Conservation (phyloP, 2,797 vertebrate species). For the Siniperca scherzeri region DNA sequence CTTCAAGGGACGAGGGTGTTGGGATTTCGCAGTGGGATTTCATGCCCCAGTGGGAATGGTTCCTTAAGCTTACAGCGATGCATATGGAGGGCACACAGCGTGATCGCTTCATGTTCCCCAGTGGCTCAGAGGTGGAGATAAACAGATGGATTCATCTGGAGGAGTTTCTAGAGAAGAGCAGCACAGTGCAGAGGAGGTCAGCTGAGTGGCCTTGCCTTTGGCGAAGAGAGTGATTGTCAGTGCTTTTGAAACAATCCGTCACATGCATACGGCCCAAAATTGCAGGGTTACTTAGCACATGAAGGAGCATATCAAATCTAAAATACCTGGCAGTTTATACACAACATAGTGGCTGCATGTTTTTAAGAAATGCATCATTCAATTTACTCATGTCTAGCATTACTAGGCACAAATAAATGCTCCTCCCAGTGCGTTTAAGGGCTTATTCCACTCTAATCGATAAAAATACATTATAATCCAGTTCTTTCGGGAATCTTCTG, state of each 20-base stretch:
- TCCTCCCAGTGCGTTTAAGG: background rate
- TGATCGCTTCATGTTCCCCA: constrained; percentile 51
- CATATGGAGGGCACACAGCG: constrained; percentile 43
- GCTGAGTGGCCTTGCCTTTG: constrained; percentile 6
- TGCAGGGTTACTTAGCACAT: background rate
- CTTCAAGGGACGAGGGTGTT: constrained; percentile 37
- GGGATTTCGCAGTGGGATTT: constrained; percentile 66
- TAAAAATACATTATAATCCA: constrained; percentile 32
- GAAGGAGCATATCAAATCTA: background rate
- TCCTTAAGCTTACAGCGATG: constrained; percentile 59
- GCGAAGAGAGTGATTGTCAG: constrained; percentile 6
- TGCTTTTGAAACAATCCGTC: background rate
- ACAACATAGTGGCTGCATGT: background rate
- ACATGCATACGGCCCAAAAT: background rate
- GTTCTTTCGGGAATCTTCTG: constrained; percentile 38
- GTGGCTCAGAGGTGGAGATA: constrained; percentile 49
- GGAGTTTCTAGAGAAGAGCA: constrained; percentile 42
- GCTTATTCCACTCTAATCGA: constrained; percentile 16
- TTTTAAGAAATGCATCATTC: constrained; percentile 1
- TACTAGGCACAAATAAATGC: background rate
- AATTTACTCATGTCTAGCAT: background rate
- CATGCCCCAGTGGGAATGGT: constrained; percentile 59
- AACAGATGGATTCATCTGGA: constrained; percentile 59
- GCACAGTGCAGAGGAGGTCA: constrained; percentile 43
- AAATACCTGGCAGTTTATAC: background rate